These are phyloP conservation scores for Orycteropus afer DNA, from an alignment of 2,113 vertebrate genomes.

Conservation along the genomic window DNA sequence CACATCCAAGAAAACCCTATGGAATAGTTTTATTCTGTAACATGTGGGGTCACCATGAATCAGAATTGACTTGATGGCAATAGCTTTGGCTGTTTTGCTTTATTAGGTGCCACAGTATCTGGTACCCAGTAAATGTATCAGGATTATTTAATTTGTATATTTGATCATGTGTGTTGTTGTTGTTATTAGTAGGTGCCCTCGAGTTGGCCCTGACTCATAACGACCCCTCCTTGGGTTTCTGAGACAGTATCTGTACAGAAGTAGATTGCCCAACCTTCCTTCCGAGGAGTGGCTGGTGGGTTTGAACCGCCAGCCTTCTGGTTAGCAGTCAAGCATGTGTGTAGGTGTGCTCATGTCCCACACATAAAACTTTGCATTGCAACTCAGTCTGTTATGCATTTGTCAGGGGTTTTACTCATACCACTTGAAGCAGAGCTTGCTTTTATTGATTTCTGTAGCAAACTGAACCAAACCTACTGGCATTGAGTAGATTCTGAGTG, in stretches of 20 bases:
- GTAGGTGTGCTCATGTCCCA: fast-evolving
- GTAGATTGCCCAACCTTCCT: too few relatives aligned
- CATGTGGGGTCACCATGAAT: neutral
- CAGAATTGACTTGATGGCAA: neutral
- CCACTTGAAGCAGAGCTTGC: neutral
- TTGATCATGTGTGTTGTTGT: neutral
- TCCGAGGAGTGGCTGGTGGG: too few relatives aligned
- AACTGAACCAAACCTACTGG: neutral
- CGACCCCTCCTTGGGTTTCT: too few relatives aligned
- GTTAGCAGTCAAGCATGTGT: too few relatives aligned
- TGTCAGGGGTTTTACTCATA: neutral
- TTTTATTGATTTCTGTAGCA: neutral
- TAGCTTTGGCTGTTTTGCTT: neutral
- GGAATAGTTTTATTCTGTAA: neutral
- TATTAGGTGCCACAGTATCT: neutral
- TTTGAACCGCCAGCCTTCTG: too few relatives aligned
- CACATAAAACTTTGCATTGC: neutral
- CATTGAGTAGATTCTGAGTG: neutral
- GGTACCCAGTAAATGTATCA: neutral
- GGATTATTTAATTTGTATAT: neutral
- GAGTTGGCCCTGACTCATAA: too few relatives aligned
- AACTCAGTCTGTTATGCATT: neutral
- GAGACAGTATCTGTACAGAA: too few relatives aligned
- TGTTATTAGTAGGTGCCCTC: too few relatives aligned
- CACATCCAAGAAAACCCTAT: neutral